phyloP scores from a whole-genome alignment of 2,113 vertebrate species.

The Pachypanchax playfairii region DNA sequence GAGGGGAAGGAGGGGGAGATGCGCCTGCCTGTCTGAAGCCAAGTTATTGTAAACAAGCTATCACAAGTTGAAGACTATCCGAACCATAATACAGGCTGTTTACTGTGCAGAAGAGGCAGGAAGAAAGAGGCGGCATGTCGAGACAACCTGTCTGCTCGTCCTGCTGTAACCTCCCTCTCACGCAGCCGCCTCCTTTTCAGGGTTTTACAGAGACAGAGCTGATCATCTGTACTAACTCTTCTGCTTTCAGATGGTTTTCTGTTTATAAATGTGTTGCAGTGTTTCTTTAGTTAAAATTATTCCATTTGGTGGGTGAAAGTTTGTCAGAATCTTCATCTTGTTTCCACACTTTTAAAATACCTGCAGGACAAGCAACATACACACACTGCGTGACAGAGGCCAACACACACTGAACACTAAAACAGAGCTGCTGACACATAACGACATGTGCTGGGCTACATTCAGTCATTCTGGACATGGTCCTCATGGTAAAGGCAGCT shows the following conservation, averaged over 20 bases:
- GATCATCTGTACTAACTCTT: not conserved
- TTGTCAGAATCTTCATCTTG: constrained; percentile 33
- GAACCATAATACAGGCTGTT: constrained; percentile 50
- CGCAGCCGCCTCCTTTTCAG: not conserved
- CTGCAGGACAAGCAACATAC: constrained; percentile 21
- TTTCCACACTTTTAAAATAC: constrained; percentile 49
- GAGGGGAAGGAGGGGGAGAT: too few relatives aligned
- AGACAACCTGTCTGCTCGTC: constrained; percentile 35
- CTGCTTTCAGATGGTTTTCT: constrained; percentile 1
- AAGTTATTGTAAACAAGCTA: constrained; percentile 40
- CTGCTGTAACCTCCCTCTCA: not conserved
- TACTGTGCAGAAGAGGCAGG: constrained; percentile 31
- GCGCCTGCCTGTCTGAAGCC: constrained; percentile 35
- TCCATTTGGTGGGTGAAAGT: constrained; percentile 5
- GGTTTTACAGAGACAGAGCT: not conserved
- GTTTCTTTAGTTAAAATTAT: constrained; percentile 32
- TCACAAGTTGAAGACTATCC: constrained; percentile 25
- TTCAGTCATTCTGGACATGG: too few relatives aligned
- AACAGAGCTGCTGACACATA: not conserved
- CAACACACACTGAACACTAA: not conserved
- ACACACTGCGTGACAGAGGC: not conserved
- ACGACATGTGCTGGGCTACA: not conserved
- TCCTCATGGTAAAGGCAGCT: too few relatives aligned
- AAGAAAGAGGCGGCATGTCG: constrained; percentile 32
- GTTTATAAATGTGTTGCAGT: not conserved